These are phyloP conservation scores for Pelusios castaneus DNA, from an alignment of 2,113 vertebrate species.

Conservation along the genomic window DNA sequence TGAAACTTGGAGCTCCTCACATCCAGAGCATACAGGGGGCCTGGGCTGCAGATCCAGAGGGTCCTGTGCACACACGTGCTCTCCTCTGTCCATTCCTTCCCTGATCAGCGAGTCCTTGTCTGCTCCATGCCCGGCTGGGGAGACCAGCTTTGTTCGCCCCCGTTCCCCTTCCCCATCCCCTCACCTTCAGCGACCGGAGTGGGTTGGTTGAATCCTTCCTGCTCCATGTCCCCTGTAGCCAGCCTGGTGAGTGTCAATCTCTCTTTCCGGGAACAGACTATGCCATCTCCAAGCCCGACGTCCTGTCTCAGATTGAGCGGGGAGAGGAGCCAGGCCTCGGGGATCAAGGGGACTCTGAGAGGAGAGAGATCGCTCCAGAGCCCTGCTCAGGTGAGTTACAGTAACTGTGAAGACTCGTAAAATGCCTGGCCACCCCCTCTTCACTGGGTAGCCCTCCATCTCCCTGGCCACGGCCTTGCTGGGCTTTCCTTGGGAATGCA, in stretches of 20 bases:
- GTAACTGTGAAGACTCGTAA: too few relatives aligned
- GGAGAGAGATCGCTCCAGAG: neutral
- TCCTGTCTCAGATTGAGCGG: neutral
- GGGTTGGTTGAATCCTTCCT: neutral
- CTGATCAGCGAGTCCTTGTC: too few relatives aligned
- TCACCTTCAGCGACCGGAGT: neutral
- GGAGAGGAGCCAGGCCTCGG: neutral
- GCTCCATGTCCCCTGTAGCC: neutral
- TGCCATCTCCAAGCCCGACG: neutral
- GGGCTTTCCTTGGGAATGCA: neutral
- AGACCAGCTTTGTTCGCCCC: neutral
- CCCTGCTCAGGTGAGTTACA: neutral
- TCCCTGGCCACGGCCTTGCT: neutral
- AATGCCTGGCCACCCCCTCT: too few relatives aligned
- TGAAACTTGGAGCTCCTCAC: too few relatives aligned
- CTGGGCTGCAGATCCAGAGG: neutral
- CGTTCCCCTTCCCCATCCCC: neutral
- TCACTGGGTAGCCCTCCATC: neutral
- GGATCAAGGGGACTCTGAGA: accelerated
- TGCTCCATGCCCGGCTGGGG: neutral
- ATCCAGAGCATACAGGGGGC: neutral
- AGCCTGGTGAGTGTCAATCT: neutral
- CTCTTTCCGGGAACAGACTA: neutral
- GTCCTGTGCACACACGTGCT: neutral
- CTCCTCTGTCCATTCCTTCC: neutral